A percentile compares a stretch with the other conserved stretches of the same genome.
phyloP scores from a whole-genome alignment of 2,888 invertebrate genomes.

The Strigamia crassipes region DNA sequence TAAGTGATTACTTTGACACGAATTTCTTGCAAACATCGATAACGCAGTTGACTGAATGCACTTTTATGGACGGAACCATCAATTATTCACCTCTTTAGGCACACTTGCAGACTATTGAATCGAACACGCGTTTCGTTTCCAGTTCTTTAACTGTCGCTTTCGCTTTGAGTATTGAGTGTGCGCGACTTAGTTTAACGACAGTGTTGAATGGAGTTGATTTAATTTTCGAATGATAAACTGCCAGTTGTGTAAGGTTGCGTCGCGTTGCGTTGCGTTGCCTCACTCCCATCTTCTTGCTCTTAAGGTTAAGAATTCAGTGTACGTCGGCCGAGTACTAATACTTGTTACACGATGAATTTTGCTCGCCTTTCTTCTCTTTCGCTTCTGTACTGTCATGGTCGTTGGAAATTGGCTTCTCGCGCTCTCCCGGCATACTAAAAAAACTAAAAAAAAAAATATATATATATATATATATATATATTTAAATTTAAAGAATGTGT shows the following conservation, averaged over 20 bases:
- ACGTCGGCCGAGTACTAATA: slow-evolving; percentile 27
- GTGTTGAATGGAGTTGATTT: slow-evolving; percentile 19
- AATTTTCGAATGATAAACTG: not conserved
- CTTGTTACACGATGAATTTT: slow-evolving; percentile 20
- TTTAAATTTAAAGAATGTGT: not conserved
- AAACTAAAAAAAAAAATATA: too few relatives aligned
- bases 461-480: too few relatives aligned
- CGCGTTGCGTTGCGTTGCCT: slow-evolving; percentile 2
- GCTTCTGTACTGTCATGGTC: not conserved
- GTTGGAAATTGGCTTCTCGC: slow-evolving; percentile 27
- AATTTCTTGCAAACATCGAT: too few relatives aligned
- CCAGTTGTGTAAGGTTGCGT: too few relatives aligned
- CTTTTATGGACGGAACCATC: not conserved
- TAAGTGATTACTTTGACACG: too few relatives aligned
- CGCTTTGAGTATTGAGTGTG: not conserved
- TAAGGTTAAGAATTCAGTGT: not conserved
- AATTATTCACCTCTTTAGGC: not conserved
- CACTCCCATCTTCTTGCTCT: not conserved
- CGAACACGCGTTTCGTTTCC: too few relatives aligned
- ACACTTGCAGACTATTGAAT: not conserved
- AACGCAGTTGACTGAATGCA: too few relatives aligned
- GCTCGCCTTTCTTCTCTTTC: not conserved
- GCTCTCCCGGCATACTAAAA: not conserved
- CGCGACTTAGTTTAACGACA: not conserved
- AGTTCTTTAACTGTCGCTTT: too few relatives aligned